These are phyloP conservation scores for Hippocampus abdominalis DNA, from an alignment of 2,113 vertebrate species.

Conservation along the genomic window DNA sequence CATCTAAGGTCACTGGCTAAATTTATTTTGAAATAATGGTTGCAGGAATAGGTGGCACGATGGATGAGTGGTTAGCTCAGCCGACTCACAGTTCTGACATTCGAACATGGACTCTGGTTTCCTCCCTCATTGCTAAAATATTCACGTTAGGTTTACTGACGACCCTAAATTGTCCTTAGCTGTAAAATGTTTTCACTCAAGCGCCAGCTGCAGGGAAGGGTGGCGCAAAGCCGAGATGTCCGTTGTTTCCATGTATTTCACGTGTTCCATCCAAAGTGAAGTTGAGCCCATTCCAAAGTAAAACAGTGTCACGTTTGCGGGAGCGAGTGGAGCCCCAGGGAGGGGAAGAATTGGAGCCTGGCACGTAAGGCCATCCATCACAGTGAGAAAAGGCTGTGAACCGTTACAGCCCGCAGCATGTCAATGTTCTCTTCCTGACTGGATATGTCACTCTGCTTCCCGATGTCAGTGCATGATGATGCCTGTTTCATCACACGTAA, in stretches of 20 bases:
- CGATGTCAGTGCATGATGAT: conserved; percentile 14
- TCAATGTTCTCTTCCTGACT: conserved; percentile 47
- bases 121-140: too few species aligned
- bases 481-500: conserved; percentile 34
- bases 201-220: not conserved
- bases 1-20: not conserved
- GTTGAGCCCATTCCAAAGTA: conserved; percentile 22
- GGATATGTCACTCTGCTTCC: conserved; percentile 50
- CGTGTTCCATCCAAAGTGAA: conserved; percentile 50
- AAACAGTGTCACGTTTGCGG: conserved; percentile 20
- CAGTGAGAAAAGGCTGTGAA: conserved; percentile 46
- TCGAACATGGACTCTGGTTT: too few species aligned
- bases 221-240: not conserved
- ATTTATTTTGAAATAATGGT: not conserved
- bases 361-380: conserved; percentile 50
- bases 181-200: not conserved
- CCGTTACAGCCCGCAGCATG: conserved; percentile 44
- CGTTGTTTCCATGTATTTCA: not conserved
- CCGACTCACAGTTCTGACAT: too few species aligned
- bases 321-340: conserved; percentile 9
- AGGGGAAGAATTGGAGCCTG: conserved; percentile 10
- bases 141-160: too few species aligned
- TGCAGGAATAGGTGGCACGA: too few species aligned
- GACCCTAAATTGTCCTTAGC: too few species aligned
- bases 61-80: too few species aligned